A percentile compares a stretch with the other conserved stretches of the same genome.
Evolutionary conservation across 1,140 invertebrate species (phyloP).

Genomic region (Panulirus ornatus): DNA sequence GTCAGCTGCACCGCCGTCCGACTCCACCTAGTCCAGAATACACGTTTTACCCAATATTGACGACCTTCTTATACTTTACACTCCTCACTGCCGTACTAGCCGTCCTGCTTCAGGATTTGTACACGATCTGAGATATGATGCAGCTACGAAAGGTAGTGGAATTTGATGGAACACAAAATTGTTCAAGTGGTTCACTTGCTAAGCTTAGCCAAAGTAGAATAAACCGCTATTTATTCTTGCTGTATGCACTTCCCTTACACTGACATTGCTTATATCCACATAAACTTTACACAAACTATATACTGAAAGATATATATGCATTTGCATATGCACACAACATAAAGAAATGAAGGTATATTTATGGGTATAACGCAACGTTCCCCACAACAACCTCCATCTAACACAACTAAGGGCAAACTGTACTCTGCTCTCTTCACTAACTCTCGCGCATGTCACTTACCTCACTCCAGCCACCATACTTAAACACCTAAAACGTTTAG

Average conservation of each 20-base stretch:
- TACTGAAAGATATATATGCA: background rate
- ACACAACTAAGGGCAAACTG: constrained; percentile 27
- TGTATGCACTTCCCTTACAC: too few relatives aligned
- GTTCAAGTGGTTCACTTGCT: background rate
- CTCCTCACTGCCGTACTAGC: too few relatives aligned
- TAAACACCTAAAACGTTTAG: background rate
- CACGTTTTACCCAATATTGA: too few relatives aligned
- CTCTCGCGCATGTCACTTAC: constrained; percentile 26
- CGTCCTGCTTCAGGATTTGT: background rate
- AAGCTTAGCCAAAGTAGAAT: background rate
- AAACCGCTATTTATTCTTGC: background rate
- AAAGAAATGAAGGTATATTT: constrained; percentile 24
- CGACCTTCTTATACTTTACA: background rate
- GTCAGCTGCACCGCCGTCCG: background rate
- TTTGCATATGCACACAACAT: constrained; percentile 10
- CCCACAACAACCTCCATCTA: constrained; percentile 28
- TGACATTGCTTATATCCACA: constrained; percentile 7
- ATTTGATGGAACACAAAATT: background rate
- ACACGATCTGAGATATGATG: background rate
- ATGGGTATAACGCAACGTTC: background rate
- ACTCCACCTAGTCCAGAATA: too few relatives aligned
- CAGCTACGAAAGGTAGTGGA: background rate
- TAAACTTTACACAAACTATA: background rate
- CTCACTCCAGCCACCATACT: background rate
- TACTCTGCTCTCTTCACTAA: constrained; percentile 36